phyloP scores from a whole-genome alignment of 2,888 invertebrate species.

The Tolmerus cingulatus region DNA sequence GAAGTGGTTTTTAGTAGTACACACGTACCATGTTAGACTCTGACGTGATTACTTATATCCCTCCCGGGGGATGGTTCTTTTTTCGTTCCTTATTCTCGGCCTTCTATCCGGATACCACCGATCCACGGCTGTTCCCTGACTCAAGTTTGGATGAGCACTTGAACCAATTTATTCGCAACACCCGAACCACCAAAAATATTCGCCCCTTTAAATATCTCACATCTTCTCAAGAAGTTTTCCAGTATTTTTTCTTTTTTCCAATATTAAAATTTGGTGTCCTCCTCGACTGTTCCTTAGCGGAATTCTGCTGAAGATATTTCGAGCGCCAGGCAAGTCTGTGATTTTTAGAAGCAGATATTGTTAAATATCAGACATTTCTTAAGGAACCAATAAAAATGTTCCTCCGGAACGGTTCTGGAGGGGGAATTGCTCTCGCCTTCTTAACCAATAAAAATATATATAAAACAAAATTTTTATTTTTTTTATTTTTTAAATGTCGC shows the following conservation, averaged over 20 bases:
- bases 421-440: background rate
- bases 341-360: background rate
- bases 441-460: background rate
- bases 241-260: background rate
- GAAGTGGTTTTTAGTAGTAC: slow-evolving; percentile 5
- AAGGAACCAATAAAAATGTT: background rate
- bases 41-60: slow-evolving; percentile 10
- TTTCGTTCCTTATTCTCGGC: background rate
- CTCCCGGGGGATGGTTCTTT: background rate
- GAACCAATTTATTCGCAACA: background rate
- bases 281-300: background rate
- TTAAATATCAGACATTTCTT: background rate
- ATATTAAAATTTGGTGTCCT: background rate
- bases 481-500: background rate
- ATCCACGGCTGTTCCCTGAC: background rate
- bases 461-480: background rate
- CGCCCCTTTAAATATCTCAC: background rate
- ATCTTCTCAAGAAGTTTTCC: background rate
- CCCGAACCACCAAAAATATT: background rate
- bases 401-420: background rate
- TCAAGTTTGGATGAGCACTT: background rate
- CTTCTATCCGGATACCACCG: background rate
- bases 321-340: background rate
- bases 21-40: slow-evolving; percentile 11
- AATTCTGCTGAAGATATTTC: background rate